A percentile compares a stretch with the other conserved stretches of the same genome.
These are phyloP conservation scores for Eueremaeus valkanovi DNA, from an alignment of 2,888 invertebrate species.

Conservation along the genomic window DNA sequence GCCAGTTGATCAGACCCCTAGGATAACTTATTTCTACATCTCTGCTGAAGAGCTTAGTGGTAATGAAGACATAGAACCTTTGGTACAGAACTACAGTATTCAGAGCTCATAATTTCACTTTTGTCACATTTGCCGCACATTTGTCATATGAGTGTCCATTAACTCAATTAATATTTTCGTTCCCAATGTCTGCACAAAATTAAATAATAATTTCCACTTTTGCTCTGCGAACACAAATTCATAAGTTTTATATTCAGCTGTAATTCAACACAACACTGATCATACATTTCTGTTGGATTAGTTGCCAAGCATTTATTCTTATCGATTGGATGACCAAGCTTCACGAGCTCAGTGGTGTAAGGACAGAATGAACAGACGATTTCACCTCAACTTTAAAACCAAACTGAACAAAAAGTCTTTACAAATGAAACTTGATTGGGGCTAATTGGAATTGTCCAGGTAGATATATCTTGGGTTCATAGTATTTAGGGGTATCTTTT, in stretches of 20 bases:
- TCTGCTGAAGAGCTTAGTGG: slow-evolving; percentile 9
- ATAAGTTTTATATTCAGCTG: neutral
- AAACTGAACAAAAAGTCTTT: too few species aligned
- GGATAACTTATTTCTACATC: too few species aligned
- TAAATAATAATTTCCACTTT: neutral
- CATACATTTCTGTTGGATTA: neutral
- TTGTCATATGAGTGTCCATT: neutral
- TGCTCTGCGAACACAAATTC: neutral
- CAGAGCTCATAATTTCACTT: slow-evolving; percentile 6
- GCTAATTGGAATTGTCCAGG: too few species aligned
- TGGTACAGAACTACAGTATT: neutral
- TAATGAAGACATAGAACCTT: slow-evolving; percentile 8
- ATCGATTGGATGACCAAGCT: slow-evolving; percentile 73
- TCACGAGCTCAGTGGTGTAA: too few species aligned
- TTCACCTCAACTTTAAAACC: too few species aligned
- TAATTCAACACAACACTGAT: neutral
- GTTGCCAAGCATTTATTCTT: neutral
- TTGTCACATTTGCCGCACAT: neutral
- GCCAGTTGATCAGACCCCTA: too few species aligned
- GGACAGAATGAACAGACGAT: too few species aligned
- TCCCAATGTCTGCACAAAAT: neutral
- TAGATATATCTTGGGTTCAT: too few species aligned
- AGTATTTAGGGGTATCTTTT: too few species aligned
- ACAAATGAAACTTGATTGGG: too few species aligned
- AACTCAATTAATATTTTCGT: too few species aligned